Evolutionary conservation across 2,797 vertebrate genomes (phyloP), one percentile per base, ranked within the genome.

Genomic region (Lycodopsis pacificus): DNA sequence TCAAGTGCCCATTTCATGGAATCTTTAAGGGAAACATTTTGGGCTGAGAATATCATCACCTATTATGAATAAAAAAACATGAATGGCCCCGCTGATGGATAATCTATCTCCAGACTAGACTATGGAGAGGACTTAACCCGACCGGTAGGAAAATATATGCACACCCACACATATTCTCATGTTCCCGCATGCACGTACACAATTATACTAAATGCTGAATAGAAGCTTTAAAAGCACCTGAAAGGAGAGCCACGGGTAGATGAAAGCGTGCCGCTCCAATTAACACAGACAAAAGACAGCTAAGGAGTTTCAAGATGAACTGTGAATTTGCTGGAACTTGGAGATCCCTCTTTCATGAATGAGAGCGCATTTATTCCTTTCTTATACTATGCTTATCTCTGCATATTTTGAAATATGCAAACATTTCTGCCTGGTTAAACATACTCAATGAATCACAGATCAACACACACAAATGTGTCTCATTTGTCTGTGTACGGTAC

Each of bases 401-500:
- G 49, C 67, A 61, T 67, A 58, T 51, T 67, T 81, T 69, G 7
- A 71, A 66, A 74, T 22, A 19, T 0, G 8, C 34, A 59, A n/a
- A 25, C 8, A 17, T 53, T 80, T 71, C 15, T n/a, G 20, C 25
- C 38, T 32, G 19, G 11, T 73, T 67, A 40, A 51, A 57, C 58
- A 54, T 14, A 32, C 25, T 48, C 4, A 40, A 4, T 22, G 25
- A 64, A n/a, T 53, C 3, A 40, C 36, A 42, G 20, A 49, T 54
- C 11, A 46, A 70, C 61, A 73, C 25, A 46, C 32, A 61, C 20
- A 65, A 14, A 69, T 20, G 20, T 51, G 34, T 38, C 6, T 73
- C 10, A 15, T 32, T 15, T 25, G n/a, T 77, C 19, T 38, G 9
- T n/a, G 13, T 56, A 22, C 22, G 14, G 40, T 86, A 98, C 98